Percentiles rank a stretch among this genome's conserved stretches.
These are phyloP conservation scores for Sciurus carolinensis DNA, from an alignment of 2,797 vertebrate genomes.

Conservation along the genomic window DNA sequence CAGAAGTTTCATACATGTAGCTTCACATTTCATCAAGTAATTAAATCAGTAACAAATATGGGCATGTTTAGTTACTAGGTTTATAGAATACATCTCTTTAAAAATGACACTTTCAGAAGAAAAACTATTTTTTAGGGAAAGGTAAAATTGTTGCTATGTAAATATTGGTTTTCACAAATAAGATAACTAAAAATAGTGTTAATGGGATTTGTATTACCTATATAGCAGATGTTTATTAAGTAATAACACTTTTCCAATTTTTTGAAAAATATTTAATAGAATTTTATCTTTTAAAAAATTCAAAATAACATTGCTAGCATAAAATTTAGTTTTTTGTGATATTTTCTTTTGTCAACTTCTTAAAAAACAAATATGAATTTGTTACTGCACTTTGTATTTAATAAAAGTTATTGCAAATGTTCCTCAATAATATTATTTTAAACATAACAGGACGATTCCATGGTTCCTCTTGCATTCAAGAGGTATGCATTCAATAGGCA, in stretches of 20 bases:
- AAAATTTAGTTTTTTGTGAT: not conserved
- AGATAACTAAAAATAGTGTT: not conserved
- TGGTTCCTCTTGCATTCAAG: not conserved
- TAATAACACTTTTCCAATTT: not conserved
- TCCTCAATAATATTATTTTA: not conserved
- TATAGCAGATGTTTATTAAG: not conserved
- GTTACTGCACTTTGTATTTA: not conserved
- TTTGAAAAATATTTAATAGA: not conserved
- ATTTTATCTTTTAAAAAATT: not conserved
- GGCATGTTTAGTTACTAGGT: not conserved
- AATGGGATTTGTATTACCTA: not conserved
- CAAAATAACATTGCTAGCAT: not conserved
- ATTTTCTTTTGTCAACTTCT: not conserved
- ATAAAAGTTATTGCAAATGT: not conserved
- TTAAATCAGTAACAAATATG: not conserved
- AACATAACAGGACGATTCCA: not conserved
- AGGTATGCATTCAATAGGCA: not conserved
- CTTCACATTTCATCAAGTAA: not conserved
- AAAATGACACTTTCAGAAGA: not conserved
- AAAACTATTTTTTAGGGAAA: accelerated
- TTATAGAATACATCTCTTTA: not conserved
- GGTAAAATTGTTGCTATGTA: not conserved
- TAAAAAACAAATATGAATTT: not conserved
- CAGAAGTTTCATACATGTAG: not conserved
- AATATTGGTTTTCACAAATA: constrained; percentile 22